These are phyloP conservation scores for Thaumetopoea pityocampa DNA, from an alignment of 1,140 invertebrate species.

Conservation along the genomic window DNA sequence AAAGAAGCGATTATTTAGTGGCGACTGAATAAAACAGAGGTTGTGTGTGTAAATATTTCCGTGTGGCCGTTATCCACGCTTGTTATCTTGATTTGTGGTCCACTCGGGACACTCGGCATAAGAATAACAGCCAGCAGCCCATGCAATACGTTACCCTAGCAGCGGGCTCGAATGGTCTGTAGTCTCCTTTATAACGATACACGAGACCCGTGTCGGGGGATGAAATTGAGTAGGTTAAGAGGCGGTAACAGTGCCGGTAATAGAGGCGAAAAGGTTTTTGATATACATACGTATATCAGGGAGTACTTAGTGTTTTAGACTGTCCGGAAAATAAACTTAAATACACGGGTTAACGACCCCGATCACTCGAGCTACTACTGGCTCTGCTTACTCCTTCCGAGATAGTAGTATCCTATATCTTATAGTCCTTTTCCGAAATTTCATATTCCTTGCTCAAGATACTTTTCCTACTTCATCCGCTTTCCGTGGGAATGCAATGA, in stretches of 20 bases:
- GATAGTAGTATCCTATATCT: no score
- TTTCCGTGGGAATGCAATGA: no score
- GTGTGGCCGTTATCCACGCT: constrained; percentile 38
- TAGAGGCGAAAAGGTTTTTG: constrained; percentile 3
- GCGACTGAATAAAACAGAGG: constrained; percentile 20
- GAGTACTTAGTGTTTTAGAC: no score
- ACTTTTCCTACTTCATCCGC: no score
- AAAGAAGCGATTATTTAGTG: constrained; percentile 10
- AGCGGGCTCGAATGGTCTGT: constrained; percentile 32
- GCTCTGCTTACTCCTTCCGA: no score
- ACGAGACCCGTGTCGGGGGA: constrained; percentile 25
- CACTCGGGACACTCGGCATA: constrained; percentile 38
- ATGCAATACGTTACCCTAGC: constrained; percentile 40
- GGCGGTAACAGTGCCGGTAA: constrained; percentile 17
- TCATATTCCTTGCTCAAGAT: no score
- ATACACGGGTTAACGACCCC: no score
- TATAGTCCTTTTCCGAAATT: no score
- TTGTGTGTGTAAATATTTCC: constrained; percentile 41
- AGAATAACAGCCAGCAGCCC: constrained; percentile 48
- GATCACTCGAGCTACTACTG: no score
- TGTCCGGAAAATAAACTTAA: no score
- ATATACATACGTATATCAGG: no score
- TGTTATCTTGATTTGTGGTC: constrained; percentile 63
- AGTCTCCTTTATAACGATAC: constrained; percentile 33
- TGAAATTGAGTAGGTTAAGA: constrained; percentile 17